These are phyloP conservation scores for Bembecia ichneumoniformis DNA, from an alignment of 2,888 invertebrate species.

Conservation along the genomic window DNA sequence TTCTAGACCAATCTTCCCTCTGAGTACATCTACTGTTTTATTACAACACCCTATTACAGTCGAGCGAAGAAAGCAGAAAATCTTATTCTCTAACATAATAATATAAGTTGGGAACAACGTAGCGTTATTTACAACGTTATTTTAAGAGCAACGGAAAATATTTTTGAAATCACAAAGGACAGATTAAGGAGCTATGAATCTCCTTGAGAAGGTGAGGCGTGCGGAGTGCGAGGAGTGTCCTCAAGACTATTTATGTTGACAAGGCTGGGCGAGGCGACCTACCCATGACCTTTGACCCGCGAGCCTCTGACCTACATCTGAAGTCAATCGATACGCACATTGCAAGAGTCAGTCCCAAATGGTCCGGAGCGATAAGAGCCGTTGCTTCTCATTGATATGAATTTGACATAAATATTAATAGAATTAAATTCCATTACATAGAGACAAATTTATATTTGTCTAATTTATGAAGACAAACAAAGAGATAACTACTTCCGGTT, in stretches of 20 bases:
- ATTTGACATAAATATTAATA: too few species aligned
- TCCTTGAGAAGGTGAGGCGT: slow-evolving; percentile 24
- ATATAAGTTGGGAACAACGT: slow-evolving; percentile 24
- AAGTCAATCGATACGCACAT: slow-evolving; percentile 48
- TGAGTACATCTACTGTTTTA: too few species aligned
- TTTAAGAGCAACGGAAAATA: slow-evolving; percentile 31
- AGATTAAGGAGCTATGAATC: slow-evolving; percentile 10
- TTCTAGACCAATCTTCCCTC: too few species aligned
- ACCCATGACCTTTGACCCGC: slow-evolving; percentile 72
- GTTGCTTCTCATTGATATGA: slow-evolving; percentile 31
- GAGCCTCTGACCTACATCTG: slow-evolving; percentile 71
- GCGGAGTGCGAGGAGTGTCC: slow-evolving; percentile 8
- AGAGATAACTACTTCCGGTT: too few species aligned
- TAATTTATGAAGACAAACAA: too few species aligned
- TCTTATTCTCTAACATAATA: too few species aligned
- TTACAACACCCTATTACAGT: too few species aligned
- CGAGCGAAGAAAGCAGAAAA: too few species aligned
- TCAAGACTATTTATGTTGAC: slow-evolving; percentile 24
- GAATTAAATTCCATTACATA: too few species aligned
- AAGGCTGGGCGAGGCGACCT: slow-evolving; percentile 45
- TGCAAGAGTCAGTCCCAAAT: slow-evolving; percentile 14
- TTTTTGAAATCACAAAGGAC: slow-evolving; percentile 26
- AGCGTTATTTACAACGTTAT: slow-evolving; percentile 27
- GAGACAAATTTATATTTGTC: too few species aligned
- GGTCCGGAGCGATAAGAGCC: slow-evolving; percentile 29